These are phyloP conservation scores for Chiroxiphia lanceolata DNA, from an alignment of 2,797 vertebrate genomes.

Conservation along the genomic window DNA sequence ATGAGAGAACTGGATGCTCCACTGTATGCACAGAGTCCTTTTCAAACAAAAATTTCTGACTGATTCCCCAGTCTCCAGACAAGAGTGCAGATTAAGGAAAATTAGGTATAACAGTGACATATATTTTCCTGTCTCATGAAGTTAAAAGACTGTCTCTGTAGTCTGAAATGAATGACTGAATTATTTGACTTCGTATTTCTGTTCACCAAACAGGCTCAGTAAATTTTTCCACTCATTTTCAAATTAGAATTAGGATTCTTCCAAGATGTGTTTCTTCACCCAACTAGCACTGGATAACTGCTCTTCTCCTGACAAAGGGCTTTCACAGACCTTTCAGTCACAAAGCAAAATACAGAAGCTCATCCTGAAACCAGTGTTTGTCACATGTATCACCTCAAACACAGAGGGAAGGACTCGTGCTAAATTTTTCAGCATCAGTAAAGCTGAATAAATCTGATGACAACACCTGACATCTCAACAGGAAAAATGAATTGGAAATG, in stretches of 20 bases:
- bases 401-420: neutral
- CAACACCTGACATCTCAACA: neutral
- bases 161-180: conserved; percentile 44
- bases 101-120: conserved; percentile 1
- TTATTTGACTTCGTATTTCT: conserved; percentile 26
- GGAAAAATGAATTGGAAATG: neutral
- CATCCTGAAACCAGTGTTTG: neutral
- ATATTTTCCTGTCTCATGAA: conserved; percentile 25
- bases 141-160: conserved; percentile 45
- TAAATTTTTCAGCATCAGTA: neutral
- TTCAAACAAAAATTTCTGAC: conserved; percentile 8
- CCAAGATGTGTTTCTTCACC: conserved; percentile 25
- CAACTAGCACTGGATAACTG: neutral
- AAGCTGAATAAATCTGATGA: neutral
- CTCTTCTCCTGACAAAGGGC: neutral
- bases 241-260: conserved; percentile 39
- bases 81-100: conserved; percentile 12
- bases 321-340: neutral
- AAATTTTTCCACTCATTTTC: conserved; percentile 59
- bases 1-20: neutral
- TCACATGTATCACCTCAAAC: neutral
- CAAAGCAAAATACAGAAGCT: neutral
- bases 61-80: neutral
- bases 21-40: neutral
- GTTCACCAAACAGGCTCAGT: conserved; percentile 16